These are phyloP conservation scores for Pseudopleuronectes americanus DNA, from an alignment of 2,797 vertebrate genomes.

Conservation along the genomic window DNA sequence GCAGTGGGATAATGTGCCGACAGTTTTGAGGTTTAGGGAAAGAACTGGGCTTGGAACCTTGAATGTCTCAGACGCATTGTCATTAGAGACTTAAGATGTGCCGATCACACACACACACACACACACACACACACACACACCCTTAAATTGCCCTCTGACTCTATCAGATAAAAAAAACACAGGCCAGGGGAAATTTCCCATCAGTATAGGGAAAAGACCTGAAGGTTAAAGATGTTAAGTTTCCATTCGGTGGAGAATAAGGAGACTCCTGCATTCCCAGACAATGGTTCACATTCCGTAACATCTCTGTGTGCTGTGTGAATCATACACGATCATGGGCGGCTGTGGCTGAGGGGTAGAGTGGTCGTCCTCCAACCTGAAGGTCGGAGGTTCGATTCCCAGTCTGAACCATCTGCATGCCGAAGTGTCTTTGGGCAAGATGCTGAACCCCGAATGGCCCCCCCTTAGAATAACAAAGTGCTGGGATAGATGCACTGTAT, in stretches of 20 bases:
- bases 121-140: too few species aligned
- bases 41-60: conserved; percentile 8
- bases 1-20: conserved; percentile 19
- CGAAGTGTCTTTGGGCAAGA: too few species aligned
- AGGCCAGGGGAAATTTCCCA: conserved; percentile 40
- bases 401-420: too few species aligned
- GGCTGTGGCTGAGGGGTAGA: too few species aligned
- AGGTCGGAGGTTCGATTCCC: too few species aligned
- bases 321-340: too few species aligned
- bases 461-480: too few species aligned
- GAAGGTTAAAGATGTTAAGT: conserved; percentile 69
- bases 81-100: conserved; percentile 46
- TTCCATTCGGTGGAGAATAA: conserved; percentile 76
- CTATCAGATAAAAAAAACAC: conserved; percentile 37
- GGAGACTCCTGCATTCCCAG: conserved; percentile 84
- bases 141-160: conserved; percentile 48
- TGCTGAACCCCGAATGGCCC: too few species aligned
- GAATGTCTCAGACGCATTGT: conserved; percentile 40
- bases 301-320: conserved; percentile 75
- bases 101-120: conserved; percentile 30
- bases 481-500: too few species aligned
- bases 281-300: conserved; percentile 84
- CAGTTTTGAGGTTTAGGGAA: conserved; percentile 34
- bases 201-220: conserved; percentile 42
- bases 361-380: too few species aligned